A percentile compares a stretch with the other conserved stretches of the same genome.
phyloP scores from a whole-genome alignment of 2,113 vertebrate genomes.

The Galemys pyrenaicus region DNA sequence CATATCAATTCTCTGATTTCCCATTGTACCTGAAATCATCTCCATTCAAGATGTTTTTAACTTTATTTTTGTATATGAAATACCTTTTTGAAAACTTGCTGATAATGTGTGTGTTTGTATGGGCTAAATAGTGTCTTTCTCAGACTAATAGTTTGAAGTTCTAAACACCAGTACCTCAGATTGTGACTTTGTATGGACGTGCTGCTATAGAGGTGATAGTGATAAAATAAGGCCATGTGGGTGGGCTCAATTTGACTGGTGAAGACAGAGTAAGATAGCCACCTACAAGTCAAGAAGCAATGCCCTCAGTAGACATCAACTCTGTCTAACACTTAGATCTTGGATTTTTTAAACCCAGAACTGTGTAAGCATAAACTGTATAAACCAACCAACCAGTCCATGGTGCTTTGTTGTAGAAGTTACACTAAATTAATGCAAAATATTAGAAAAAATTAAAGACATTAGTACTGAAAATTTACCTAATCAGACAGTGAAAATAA shows the following conservation, averaged over 20 bases:
- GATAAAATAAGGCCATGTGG: not conserved
- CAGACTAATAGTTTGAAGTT: not conserved
- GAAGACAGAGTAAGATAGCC: not conserved
- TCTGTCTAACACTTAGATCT: not conserved
- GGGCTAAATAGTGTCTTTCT: not conserved
- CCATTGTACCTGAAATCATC: not conserved
- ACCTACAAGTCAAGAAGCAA: not conserved
- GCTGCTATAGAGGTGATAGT: not conserved
- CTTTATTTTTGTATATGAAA: not conserved
- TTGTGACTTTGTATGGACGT: not conserved
- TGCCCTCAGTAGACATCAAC: not conserved
- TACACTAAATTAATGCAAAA: not conserved
- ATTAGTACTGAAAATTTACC: not conserved
- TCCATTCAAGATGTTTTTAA: not conserved
- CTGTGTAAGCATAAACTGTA: not conserved
- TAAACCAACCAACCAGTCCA: not conserved
- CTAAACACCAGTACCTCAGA: not conserved
- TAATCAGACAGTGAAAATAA: not conserved
- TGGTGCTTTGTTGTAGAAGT: not conserved
- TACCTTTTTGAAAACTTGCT: not conserved
- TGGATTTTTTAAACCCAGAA: not conserved
- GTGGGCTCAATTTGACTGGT: rapidly evolving
- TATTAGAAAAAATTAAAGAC: not conserved
- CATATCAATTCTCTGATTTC: not conserved
- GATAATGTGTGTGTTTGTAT: not conserved